Evolutionary conservation across 2,113 vertebrate genomes (phyloP).

Genomic region (Symphodus melops): DNA sequence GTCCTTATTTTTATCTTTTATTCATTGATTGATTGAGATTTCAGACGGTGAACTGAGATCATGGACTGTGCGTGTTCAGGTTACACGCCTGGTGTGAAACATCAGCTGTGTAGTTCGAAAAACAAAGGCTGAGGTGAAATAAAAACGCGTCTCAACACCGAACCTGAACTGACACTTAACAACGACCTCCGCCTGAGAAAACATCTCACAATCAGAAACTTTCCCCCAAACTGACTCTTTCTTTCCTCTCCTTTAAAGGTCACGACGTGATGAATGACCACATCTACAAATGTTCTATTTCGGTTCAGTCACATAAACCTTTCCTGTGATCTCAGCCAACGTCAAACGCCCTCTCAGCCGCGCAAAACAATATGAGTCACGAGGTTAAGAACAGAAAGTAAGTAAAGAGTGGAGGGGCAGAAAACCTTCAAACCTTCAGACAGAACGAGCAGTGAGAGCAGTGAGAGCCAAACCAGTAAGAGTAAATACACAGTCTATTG

Average conservation of each 20-base stretch:
- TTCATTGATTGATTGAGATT: too few species aligned
- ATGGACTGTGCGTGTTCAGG: neutral
- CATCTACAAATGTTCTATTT: slow-evolving; percentile 64
- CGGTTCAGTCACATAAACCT: slow-evolving; percentile 41
- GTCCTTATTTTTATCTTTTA: too few species aligned
- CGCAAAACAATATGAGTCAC: slow-evolving; percentile 53
- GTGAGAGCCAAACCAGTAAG: too few species aligned
- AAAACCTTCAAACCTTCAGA: slow-evolving; percentile 14
- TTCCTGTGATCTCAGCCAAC: slow-evolving; percentile 60
- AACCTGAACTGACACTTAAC: neutral
- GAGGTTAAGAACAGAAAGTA: slow-evolving; percentile 53
- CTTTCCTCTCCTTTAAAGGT: slow-evolving; percentile 37
- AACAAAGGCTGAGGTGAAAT: neutral
- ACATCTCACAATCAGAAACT: neutral
- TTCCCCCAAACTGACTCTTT: slow-evolving; percentile 18
- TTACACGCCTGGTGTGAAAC: slow-evolving; percentile 26
- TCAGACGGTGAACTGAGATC: too few species aligned
- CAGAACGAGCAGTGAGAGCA: neutral
- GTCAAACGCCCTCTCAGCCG: slow-evolving; percentile 42
- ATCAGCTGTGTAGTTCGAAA: neutral
- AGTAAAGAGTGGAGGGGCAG: slow-evolving; percentile 35
- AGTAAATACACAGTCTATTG: too few species aligned
- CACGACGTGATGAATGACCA: slow-evolving; percentile 15
- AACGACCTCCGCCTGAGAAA: slow-evolving; percentile 7
- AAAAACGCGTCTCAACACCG: neutral